These are phyloP conservation scores for Eupithecia tripunctaria DNA, from an alignment of 2,888 invertebrate genomes.

Conservation along the genomic window DNA sequence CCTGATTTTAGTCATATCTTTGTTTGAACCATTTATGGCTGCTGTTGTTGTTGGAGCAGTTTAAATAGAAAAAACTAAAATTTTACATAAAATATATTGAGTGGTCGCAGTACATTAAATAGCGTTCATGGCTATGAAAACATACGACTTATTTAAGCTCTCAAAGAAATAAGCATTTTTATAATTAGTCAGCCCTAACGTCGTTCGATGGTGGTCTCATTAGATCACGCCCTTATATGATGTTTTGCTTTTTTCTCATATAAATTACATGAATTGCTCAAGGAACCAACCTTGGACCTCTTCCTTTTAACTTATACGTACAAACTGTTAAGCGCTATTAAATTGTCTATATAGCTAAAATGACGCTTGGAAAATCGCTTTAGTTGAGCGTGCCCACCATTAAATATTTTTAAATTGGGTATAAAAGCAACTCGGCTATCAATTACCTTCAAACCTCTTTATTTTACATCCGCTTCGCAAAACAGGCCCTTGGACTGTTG, in stretches of 20 bases:
- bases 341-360: slow-evolving; percentile 56
- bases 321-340: slow-evolving; percentile 58
- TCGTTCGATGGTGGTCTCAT: slow-evolving; percentile 73
- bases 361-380: slow-evolving; percentile 50
- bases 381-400: slow-evolving; percentile 44
- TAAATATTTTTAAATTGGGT: slow-evolving; percentile 44
- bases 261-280: slow-evolving; percentile 53
- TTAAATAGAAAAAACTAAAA: background rate
- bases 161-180: background rate
- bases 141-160: background rate
- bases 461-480: slow-evolving; percentile 44
- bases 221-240: slow-evolving; percentile 65
- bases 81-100: background rate
- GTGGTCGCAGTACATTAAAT: background rate
- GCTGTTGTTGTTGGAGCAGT: background rate
- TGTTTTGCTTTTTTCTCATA: slow-evolving; percentile 60
- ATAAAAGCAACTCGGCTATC: slow-evolving; percentile 43
- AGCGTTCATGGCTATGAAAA: background rate
- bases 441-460: slow-evolving; percentile 46
- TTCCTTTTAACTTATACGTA: slow-evolving; percentile 45
- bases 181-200: slow-evolving; percentile 50
- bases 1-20: background rate
- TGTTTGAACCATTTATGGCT: background rate
- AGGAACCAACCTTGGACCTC: slow-evolving; percentile 30
- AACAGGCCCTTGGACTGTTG: slow-evolving; percentile 20